Evolutionary conservation across 2,113 vertebrate genomes (phyloP).

Genomic region (Zosterops japonicus): DNA sequence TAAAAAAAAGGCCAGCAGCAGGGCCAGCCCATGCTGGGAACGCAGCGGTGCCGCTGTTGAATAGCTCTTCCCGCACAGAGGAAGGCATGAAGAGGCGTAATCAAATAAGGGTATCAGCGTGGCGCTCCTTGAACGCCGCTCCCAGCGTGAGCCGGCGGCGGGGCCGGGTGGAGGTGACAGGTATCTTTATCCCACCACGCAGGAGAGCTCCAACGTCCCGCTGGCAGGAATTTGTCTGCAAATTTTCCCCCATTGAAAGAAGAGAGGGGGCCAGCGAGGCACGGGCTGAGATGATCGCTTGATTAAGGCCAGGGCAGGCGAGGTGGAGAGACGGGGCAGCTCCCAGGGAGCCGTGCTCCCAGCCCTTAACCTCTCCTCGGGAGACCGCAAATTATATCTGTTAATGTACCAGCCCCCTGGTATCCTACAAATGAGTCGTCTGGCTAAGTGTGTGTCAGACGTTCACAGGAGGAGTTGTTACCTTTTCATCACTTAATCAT

Average conservation of each 20-base stretch:
- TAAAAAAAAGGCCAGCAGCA: constrained; percentile 57
- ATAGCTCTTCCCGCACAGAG: constrained; percentile 39
- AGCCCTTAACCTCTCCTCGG: constrained; percentile 88
- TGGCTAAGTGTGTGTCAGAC: constrained; percentile 53
- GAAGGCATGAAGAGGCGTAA: constrained; percentile 75
- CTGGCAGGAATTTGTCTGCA: constrained; percentile 94
- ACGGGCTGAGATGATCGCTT: constrained; percentile 90
- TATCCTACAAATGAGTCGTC: constrained; percentile 66
- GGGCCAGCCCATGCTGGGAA: constrained; percentile 45
- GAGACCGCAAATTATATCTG: constrained; percentile 79
- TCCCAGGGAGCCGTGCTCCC: constrained; percentile 79
- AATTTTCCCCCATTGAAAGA: constrained; percentile 82
- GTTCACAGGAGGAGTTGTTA: not conserved
- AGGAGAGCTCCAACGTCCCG: constrained; percentile 81
- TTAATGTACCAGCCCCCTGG: constrained; percentile 74
- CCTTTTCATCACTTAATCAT: constrained; percentile 45
- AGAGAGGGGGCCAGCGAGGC: constrained; percentile 79
- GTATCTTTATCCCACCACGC: constrained; percentile 84
- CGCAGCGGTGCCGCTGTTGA: not conserved
- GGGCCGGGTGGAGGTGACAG: constrained; percentile 81
- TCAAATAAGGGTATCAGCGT: constrained; percentile 87
- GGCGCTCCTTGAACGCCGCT: constrained; percentile 80
- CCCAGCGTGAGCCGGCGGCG: constrained; percentile 74
- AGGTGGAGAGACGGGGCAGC: constrained; percentile 73
- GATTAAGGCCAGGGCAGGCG: constrained; percentile 86